Evolutionary conservation across 2,888 invertebrate species (phyloP), one percentile per base, ranked within the genome.

Genomic region (Minunthozetes semirufus): DNA sequence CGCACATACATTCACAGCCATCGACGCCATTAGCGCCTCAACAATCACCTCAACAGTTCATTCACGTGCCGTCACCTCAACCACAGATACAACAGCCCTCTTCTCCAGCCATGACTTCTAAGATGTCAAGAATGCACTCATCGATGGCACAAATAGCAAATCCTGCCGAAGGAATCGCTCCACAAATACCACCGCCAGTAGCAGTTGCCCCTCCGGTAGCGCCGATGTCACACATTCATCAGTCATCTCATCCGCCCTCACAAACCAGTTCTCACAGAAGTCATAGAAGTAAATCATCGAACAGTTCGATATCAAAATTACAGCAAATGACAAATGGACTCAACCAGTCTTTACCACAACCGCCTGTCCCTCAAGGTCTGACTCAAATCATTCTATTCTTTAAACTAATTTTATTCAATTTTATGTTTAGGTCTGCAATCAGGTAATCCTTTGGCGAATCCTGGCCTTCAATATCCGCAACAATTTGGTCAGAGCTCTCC

Each of bases 301-400:
- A 46, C 22, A 61, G 61, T 27, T 68, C 68, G 13, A 68, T 68
- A 42, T 68, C 68, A 9, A 68, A 68, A 42, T 46, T 68, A 46
- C 68, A 68, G 13, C 68, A 68, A 68, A 68, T 68, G 68, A 68
- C 68, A 2, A 68, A 68, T 68, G 68, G 68, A 42, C 42, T 68
- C 42, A 46, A 68, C 22, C 19, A 46, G 4, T 4, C 68, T 13
- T 68, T 68, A 42, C 19, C 19, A 1, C 68, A 68, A 46, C 8
- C 68, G 6, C 46, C 68, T 13, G 68, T 38, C 13, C 68, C 68
- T 8, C 68, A 38, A 15, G 42, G 68, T 68, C 22, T 68, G 68
- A 22, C 9, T 42, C 27, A 27, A 33, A 42, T 22, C 3, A 17
- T n/a, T n/a, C 8, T n/a, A 19, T 5, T 8, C 33, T 13, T 42